Evolutionary conservation across 2,797 vertebrate genomes (phyloP).

Genomic region (Pipistrellus pipistrellus): DNA sequence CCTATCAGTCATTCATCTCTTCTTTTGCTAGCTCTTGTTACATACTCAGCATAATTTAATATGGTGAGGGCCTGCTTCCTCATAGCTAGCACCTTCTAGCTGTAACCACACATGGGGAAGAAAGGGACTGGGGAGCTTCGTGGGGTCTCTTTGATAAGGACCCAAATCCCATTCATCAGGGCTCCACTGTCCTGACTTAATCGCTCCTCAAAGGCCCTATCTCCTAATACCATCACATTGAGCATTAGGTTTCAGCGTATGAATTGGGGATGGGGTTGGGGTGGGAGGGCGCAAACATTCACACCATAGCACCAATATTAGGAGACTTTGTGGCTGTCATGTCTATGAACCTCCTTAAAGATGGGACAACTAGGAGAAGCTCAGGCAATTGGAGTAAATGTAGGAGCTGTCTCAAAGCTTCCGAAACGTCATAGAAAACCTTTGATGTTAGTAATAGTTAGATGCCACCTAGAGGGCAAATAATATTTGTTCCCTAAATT

Average conservation of each 20-base stretch:
- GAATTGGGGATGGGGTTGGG: not conserved
- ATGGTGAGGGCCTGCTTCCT: not conserved
- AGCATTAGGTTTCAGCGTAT: not conserved
- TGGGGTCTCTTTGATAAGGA: not conserved
- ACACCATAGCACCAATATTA: not conserved
- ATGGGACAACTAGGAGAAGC: not conserved
- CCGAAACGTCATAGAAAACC: not conserved
- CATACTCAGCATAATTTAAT: not conserved
- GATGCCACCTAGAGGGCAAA: conserved; percentile 50
- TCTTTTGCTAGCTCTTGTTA: not conserved
- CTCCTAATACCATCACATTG: not conserved
- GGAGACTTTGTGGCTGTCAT: not conserved
- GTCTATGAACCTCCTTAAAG: not conserved
- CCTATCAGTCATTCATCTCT: not conserved
- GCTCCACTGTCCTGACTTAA: not conserved
- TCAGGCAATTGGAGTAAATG: not conserved
- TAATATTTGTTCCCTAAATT: conserved; percentile 10
- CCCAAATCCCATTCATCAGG: not conserved
- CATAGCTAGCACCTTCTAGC: not conserved
- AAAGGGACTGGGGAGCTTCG: not conserved
- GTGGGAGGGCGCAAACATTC: not conserved
- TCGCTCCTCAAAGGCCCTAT: not conserved
- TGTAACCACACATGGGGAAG: not conserved
- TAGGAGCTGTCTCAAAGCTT: not conserved
- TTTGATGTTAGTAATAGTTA: conserved; percentile 47